Evolutionary conservation across 2,797 vertebrate species (phyloP).

Genomic region (Sebastolobus altivelis): DNA sequence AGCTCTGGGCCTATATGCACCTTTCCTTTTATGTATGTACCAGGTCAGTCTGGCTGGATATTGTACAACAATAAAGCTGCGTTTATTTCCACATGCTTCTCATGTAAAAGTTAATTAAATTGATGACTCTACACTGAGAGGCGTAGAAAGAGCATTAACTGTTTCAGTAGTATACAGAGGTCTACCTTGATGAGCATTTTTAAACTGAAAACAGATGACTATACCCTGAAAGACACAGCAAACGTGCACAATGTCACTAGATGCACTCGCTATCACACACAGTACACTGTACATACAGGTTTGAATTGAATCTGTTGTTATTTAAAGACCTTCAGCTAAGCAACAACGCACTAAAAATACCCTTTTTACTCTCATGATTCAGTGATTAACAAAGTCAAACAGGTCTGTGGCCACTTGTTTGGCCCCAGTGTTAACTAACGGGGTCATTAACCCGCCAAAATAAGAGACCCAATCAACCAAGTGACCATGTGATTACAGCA

Average conservation of each 20-base stretch:
- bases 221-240: background rate
- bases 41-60: background rate
- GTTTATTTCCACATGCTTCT: background rate
- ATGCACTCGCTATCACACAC: background rate
- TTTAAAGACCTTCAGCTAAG: background rate
- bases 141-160: background rate
- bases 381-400: background rate
- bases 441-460: background rate
- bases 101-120: background rate
- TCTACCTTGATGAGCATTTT: background rate
- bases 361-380: no score
- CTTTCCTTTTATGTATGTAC: background rate
- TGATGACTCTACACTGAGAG: background rate
- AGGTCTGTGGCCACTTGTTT: background rate
- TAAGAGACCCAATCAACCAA: background rate
- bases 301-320: background rate
- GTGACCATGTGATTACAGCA: conserved; percentile 16
- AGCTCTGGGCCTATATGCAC: background rate
- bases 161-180: background rate
- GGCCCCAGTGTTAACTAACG: background rate
- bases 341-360: no score
- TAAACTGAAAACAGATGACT: background rate
- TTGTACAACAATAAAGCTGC: conserved; percentile 5
- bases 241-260: background rate
- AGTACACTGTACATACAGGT: no score